Percentiles rank a stretch among this genome's conserved stretches.
These are phyloP conservation scores for Eudyptes chrysolophus DNA, from an alignment of 2,113 vertebrate species.

Conservation along the genomic window DNA sequence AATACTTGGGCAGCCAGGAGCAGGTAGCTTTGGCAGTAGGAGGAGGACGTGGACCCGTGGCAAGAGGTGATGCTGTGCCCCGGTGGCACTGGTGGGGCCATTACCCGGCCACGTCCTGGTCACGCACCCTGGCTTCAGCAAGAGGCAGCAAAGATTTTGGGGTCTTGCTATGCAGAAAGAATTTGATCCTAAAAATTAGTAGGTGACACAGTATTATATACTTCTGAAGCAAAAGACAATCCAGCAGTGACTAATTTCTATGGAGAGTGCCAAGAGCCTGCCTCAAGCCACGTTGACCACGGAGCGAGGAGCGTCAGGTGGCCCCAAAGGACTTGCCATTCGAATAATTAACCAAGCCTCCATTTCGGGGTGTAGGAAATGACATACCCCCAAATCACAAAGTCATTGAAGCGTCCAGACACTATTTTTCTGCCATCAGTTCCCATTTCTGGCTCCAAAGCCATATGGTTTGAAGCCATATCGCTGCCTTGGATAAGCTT, in stretches of 20 bases:
- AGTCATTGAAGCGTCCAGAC: neutral
- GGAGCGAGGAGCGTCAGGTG: neutral
- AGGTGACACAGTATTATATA: neutral
- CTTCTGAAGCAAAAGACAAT: neutral
- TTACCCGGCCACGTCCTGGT: neutral
- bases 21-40: neutral
- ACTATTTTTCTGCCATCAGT: neutral
- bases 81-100: rapidly evolving
- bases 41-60: rapidly evolving
- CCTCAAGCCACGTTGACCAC: rapidly evolving
- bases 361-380: neutral
- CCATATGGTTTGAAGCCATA: neutral
- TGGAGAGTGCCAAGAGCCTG: neutral
- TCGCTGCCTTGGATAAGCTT: neutral
- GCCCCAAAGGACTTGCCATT: neutral
- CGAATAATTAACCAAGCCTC: neutral
- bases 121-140: neutral
- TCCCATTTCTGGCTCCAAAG: neutral
- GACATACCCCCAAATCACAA: neutral
- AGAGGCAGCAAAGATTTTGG: neutral
- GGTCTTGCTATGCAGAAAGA: neutral
- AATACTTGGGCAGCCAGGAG: neutral
- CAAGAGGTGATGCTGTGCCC: neutral
- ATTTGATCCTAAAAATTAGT: neutral
- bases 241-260: neutral